A percentile compares a stretch with the other conserved stretches of the same genome.
Conservation (phyloP, 2,113 vertebrate genomes). For the Mesoclemmys tuberculata region DNA sequence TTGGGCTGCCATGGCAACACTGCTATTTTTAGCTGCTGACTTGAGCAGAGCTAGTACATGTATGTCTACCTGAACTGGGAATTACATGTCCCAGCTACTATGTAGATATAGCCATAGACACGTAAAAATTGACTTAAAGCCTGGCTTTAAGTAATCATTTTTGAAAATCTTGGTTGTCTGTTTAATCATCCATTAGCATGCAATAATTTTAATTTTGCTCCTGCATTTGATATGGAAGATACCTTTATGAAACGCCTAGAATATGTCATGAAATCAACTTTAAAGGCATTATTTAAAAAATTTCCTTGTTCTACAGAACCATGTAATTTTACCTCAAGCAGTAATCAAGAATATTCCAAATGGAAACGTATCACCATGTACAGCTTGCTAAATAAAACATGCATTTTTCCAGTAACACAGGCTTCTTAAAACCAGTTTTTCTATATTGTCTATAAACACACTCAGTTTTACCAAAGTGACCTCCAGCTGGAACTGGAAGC, state of each 20-base stretch:
- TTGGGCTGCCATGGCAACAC: neutral
- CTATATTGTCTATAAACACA: neutral
- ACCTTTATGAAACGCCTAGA: neutral
- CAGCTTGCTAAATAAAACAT: neutral
- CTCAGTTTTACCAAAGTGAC: constrained; percentile 36
- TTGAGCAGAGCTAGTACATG: neutral
- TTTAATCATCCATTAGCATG: neutral
- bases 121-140: neutral
- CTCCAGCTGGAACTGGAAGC: constrained; percentile 51
- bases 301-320: neutral
- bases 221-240: neutral
- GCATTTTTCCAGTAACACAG: neutral
- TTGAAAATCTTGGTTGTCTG: neutral
- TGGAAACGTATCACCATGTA: neutral
- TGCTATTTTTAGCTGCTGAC: neutral
- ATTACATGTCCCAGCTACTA: neutral
- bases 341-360: neutral
- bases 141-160: neutral
- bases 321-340: neutral
- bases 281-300: neutral
- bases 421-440: neutral
- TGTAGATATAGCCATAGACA: neutral
- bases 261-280: neutral
- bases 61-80: neutral
- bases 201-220: neutral